phyloP scores from a whole-genome alignment of 2,888 invertebrate genomes.

The Cephus sareptanus region DNA sequence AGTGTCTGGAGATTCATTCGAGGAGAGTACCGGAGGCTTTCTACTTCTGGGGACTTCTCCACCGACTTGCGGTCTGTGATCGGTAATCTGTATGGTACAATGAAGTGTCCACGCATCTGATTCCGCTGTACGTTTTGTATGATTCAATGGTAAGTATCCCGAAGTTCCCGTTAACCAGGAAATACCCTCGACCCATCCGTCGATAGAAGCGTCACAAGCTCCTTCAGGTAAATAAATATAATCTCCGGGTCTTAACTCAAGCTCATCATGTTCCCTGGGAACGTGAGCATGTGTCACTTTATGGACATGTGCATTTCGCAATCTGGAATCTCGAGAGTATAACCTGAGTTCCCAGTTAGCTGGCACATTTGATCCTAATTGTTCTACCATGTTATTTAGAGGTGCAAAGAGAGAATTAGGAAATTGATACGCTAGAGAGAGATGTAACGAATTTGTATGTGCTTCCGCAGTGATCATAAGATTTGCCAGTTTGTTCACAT shows the following conservation, averaged over 20 bases:
- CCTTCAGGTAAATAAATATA: slow-evolving; percentile 85
- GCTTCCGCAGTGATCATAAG: slow-evolving; percentile 81
- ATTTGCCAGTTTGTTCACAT: slow-evolving; percentile 82
- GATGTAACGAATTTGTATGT: slow-evolving; percentile 86
- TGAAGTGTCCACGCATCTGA: slow-evolving; percentile 94
- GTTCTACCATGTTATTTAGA: slow-evolving; percentile 79
- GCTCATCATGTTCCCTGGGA: slow-evolving; percentile 83
- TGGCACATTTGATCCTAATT: slow-evolving; percentile 70
- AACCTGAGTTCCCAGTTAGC: slow-evolving; percentile 87
- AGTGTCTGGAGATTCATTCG: slow-evolving; percentile 48
- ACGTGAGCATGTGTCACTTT: slow-evolving; percentile 83
- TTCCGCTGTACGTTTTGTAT: slow-evolving; percentile 85
- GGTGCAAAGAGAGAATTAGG: slow-evolving; percentile 76
- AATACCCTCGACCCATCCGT: slow-evolving; percentile 89
- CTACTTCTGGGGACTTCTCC: slow-evolving; percentile 45
- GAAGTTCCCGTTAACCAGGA: slow-evolving; percentile 85
- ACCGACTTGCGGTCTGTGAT: slow-evolving; percentile 42
- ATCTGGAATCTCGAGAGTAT: slow-evolving; percentile 85
- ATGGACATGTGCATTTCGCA: slow-evolving; percentile 75
- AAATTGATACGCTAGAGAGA: slow-evolving; percentile 92
- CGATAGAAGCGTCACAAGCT: slow-evolving; percentile 78
- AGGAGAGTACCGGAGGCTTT: slow-evolving; percentile 45
- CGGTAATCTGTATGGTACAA: slow-evolving; percentile 70
- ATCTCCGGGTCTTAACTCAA: slow-evolving; percentile 87
- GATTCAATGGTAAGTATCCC: slow-evolving; percentile 85